Conservation (phyloP, 2,113 vertebrate species). For the Sciurus niger region DNA sequence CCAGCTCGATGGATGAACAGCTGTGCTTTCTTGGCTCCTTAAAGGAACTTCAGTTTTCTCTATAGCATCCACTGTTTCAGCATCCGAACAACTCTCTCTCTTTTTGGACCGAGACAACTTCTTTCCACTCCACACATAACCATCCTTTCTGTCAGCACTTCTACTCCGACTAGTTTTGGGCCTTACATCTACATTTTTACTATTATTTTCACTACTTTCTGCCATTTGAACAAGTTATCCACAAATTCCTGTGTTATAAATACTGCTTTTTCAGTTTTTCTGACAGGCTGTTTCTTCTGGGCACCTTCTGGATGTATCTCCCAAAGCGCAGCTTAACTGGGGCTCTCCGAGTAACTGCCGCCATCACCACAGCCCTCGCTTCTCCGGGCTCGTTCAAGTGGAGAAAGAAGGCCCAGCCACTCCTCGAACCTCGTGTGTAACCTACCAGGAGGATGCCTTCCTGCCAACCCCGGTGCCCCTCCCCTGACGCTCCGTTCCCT, state of each 20-base stretch:
- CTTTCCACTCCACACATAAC: slow-evolving; percentile 95
- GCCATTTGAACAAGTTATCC: slow-evolving; percentile 87
- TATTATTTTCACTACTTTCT: slow-evolving; percentile 90
- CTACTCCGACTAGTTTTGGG: slow-evolving; percentile 95
- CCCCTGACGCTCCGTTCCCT: no score
- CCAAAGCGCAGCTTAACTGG: not conserved
- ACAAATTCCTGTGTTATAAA: slow-evolving; percentile 68
- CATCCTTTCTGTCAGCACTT: slow-evolving; percentile 94
- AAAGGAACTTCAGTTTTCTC: slow-evolving; percentile 88
- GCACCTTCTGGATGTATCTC: slow-evolving; percentile 83
- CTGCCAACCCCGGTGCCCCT: no score
- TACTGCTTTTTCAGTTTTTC: slow-evolving; percentile 75
- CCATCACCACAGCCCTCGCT: slow-evolving; percentile 66
- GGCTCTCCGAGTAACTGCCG: not conserved
- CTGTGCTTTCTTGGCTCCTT: slow-evolving; percentile 94
- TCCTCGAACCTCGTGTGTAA: no score
- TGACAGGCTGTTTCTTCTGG: slow-evolving; percentile 81
- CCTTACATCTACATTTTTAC: slow-evolving; percentile 91
- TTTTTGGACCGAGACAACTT: slow-evolving; percentile 94
- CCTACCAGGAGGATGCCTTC: no score
- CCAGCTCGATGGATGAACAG: slow-evolving; percentile 91
- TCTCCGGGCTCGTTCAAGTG: not conserved
- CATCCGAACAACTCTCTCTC: slow-evolving; percentile 88
- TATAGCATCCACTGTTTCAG: slow-evolving; percentile 81
- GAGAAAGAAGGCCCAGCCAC: no score